Conservation (phyloP, 2,888 invertebrate genomes). For the Anarsia innoxiella region DNA sequence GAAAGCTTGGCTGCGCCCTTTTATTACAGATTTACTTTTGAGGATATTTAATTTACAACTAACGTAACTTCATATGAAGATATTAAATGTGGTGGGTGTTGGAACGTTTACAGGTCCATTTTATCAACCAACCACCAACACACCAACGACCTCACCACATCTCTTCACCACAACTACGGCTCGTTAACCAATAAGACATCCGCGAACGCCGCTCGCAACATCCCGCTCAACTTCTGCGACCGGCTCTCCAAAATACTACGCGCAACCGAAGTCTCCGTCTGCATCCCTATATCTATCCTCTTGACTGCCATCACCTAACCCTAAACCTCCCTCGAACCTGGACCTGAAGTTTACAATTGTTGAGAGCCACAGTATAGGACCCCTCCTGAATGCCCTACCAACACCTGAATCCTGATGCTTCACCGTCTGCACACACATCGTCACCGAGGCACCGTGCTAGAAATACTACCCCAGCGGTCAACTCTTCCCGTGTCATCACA, state of each 20-base stretch:
- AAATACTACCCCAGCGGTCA: slow-evolving; percentile 41
- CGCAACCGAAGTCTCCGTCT: slow-evolving; percentile 59
- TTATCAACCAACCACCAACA: slow-evolving; percentile 75
- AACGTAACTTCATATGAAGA: slow-evolving; percentile 39
- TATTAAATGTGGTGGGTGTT: slow-evolving; percentile 75
- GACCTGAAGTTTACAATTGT: slow-evolving; percentile 31
- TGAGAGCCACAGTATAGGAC: slow-evolving; percentile 47
- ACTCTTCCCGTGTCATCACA: slow-evolving; percentile 48
- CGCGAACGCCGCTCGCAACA: slow-evolving; percentile 62
- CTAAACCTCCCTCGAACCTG: slow-evolving; percentile 34
- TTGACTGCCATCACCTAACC: slow-evolving; percentile 65
- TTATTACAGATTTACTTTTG: slow-evolving; percentile 7
- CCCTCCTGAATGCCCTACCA: slow-evolving; percentile 47
- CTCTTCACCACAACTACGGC: slow-evolving; percentile 72
- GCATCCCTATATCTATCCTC: slow-evolving; percentile 51
- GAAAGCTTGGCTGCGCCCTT: slow-evolving; percentile 6
- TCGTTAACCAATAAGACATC: slow-evolving; percentile 64
- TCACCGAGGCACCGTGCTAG: slow-evolving; percentile 52
- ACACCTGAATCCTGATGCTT: slow-evolving; percentile 39
- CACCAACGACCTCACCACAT: slow-evolving; percentile 73
- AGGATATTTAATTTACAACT: slow-evolving; percentile 4
- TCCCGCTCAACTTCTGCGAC: slow-evolving; percentile 59
- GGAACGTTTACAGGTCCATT: slow-evolving; percentile 76
- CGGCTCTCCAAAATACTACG: slow-evolving; percentile 63
- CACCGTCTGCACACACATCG: slow-evolving; percentile 60